Percentiles rank a stretch among this genome's conserved stretches.
Conservation (phyloP, 1,140 invertebrate species). For the Drosophila arizonae region DNA sequence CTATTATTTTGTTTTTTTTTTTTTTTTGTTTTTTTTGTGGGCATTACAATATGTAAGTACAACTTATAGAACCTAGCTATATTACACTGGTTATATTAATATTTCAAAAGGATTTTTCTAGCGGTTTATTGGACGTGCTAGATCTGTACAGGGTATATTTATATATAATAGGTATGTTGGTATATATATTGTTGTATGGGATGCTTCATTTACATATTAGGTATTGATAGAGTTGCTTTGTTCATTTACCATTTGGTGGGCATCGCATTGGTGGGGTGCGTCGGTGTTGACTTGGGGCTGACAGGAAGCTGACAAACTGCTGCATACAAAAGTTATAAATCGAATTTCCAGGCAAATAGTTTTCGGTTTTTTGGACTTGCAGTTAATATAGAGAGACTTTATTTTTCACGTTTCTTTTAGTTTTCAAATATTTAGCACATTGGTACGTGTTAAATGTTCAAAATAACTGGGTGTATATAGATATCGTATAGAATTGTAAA, state of each 20-base stretch:
- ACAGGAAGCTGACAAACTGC: constrained; percentile 18
- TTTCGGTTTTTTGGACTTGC: constrained; percentile 48
- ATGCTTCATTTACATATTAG: constrained; percentile 41
- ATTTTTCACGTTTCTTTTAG: constrained; percentile 66
- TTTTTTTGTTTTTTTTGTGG: constrained; percentile 67
- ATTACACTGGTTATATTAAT: constrained; percentile 50
- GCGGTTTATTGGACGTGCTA: constrained; percentile 40
- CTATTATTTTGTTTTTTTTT: constrained; percentile 28
- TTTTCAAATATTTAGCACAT: constrained; percentile 54
- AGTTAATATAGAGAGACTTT: constrained; percentile 82
- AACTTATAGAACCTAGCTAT: constrained; percentile 68
- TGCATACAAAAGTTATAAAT: constrained; percentile 38
- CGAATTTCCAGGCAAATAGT: constrained; percentile 12
- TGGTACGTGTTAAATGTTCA: constrained; percentile 50
- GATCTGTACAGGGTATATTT: constrained; percentile 34
- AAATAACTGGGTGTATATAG: constrained; percentile 65
- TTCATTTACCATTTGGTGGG: constrained; percentile 71
- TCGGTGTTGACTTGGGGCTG: constrained; percentile 8
- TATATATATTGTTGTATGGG: constrained; percentile 23
- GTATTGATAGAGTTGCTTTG: constrained; percentile 55
- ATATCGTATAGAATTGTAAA: constrained; percentile 55
- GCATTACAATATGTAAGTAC: constrained; percentile 53
- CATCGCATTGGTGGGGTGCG: constrained; percentile 18
- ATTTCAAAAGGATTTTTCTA: constrained; percentile 45
- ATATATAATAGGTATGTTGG: constrained; percentile 10